Conservation (phyloP, 2,797 vertebrate species). For the Ceryle rudis region DNA sequence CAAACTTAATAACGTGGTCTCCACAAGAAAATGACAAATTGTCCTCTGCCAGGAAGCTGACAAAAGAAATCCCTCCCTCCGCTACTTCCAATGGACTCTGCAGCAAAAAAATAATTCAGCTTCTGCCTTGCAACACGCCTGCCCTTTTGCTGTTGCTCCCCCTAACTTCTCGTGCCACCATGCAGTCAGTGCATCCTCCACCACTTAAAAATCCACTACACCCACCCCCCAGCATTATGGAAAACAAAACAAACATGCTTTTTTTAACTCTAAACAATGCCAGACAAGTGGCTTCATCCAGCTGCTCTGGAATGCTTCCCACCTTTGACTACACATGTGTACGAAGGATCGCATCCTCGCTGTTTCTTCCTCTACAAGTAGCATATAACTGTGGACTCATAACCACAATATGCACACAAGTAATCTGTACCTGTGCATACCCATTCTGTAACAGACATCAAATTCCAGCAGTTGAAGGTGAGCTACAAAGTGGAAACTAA, state of each 20-base stretch:
- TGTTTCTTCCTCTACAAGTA: not conserved
- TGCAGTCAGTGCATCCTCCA: not conserved
- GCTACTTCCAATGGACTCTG: not conserved
- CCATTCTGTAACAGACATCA: not conserved
- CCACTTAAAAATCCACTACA: not conserved
- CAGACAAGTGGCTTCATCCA: not conserved
- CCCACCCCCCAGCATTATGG: not conserved
- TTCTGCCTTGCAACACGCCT: not conserved
- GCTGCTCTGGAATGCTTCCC: not conserved
- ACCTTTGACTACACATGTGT: not conserved
- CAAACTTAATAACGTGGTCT: constrained; percentile 47
- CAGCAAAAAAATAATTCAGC: constrained; percentile 9
- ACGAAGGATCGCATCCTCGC: not conserved
- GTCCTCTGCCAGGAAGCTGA: constrained; percentile 19
- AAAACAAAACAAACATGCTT: not conserved
- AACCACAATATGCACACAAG: not conserved
- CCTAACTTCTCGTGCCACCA: not conserved
- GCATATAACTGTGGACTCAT: not conserved
- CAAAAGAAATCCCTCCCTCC: constrained; percentile 49
- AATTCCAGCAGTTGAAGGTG: not conserved
- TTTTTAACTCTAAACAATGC: not conserved
- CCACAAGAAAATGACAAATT: constrained; percentile 50
- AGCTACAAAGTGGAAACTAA: not conserved
- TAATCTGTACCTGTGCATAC: not conserved
- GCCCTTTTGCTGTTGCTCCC: not conserved